These are phyloP conservation scores for Choloepus didactylus DNA, from an alignment of 2,797 vertebrate species.

Conservation along the genomic window DNA sequence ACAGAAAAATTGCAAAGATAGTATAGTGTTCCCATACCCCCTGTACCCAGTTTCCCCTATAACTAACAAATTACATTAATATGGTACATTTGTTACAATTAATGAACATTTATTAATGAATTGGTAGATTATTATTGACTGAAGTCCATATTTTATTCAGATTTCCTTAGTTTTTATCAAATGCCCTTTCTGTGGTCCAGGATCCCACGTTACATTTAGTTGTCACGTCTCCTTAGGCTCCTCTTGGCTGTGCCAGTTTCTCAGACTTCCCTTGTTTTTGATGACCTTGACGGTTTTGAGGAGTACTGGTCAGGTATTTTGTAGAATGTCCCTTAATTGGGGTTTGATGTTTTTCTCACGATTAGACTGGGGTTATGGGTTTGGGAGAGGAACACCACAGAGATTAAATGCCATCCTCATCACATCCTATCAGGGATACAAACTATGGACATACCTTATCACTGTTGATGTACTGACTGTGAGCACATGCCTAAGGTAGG, in stretches of 20 bases:
- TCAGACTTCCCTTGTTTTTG: background rate
- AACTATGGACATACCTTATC: background rate
- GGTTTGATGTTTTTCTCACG: background rate
- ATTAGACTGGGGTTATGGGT: background rate
- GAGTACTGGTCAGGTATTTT: background rate
- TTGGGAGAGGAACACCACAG: background rate
- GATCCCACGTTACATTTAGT: background rate
- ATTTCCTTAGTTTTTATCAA: background rate
- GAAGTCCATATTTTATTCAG: background rate
- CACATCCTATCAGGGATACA: background rate
- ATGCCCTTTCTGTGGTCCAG: background rate
- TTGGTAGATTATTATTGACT: background rate
- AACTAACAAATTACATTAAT: background rate
- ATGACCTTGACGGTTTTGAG: background rate
- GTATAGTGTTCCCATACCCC: background rate
- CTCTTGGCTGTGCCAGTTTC: background rate
- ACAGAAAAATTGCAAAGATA: background rate
- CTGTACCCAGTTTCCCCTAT: background rate
- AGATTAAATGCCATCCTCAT: background rate
- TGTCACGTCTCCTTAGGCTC: background rate
- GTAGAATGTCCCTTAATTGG: background rate
- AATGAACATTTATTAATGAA: background rate
- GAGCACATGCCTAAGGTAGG: background rate
- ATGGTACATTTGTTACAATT: background rate
- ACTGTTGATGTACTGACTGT: background rate